Percentiles rank a stretch among this genome's conserved stretches.
phyloP scores from a whole-genome alignment of 2,113 vertebrate species.

The Poeciliopsis prolifica region DNA sequence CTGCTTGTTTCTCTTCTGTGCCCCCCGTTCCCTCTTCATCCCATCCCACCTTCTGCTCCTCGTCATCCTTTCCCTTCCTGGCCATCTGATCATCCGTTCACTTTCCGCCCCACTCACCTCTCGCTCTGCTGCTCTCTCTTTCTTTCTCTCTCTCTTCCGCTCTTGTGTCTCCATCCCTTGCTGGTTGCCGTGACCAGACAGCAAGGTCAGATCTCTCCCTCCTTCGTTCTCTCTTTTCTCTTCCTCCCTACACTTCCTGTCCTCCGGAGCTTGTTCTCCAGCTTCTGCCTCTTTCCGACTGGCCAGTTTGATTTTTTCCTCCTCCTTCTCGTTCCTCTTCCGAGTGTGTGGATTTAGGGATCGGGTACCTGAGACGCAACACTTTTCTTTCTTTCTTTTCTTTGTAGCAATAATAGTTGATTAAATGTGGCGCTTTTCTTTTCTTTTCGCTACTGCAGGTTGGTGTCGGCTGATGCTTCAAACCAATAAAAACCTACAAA shows the following conservation, averaged over 20 bases:
- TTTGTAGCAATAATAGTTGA: too few relatives aligned
- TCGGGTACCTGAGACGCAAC: neutral
- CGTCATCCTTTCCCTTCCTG: conserved; percentile 58
- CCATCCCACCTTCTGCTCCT: conserved; percentile 13
- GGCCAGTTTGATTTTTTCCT: conserved; percentile 48
- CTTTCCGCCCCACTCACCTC: conserved; percentile 42
- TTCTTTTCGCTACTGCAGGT: neutral
- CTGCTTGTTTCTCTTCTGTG: conserved; percentile 30
- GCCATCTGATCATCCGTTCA: conserved; percentile 70
- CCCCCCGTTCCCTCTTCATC: conserved; percentile 5
- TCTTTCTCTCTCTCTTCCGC: conserved; percentile 9
- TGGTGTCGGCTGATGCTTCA: too few relatives aligned
- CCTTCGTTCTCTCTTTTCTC: conserved; percentile 43
- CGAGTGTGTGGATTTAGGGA: conserved; percentile 10
- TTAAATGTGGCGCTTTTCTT: neutral
- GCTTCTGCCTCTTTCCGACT: conserved; percentile 61
- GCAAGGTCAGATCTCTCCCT: conserved; percentile 76
- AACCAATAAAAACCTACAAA: neutral
- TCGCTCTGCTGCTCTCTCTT: neutral
- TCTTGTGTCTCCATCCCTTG: conserved; percentile 63
- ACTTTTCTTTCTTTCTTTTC: too few relatives aligned
- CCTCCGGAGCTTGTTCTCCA: conserved; percentile 51
- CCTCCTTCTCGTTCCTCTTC: conserved; percentile 45
- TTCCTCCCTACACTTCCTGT: conserved; percentile 67
- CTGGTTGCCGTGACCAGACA: conserved; percentile 71